A percentile compares a stretch with the other conserved stretches of the same genome.
Evolutionary conservation across 2,797 vertebrate species (phyloP).

Genomic region (Gephyroberyx darwinii): DNA sequence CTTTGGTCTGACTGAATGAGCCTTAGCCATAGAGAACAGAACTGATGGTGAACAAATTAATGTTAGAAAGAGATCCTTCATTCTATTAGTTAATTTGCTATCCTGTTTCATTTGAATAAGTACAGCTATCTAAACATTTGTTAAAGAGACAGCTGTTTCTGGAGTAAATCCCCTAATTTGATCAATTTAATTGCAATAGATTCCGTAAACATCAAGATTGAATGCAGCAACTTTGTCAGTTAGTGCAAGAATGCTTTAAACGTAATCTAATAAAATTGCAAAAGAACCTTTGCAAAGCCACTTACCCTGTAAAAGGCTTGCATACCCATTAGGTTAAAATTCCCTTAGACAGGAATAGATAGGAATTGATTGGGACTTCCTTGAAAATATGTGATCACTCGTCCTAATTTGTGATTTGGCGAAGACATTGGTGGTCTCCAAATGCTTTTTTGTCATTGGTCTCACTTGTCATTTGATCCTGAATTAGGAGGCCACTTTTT

Average conservation of each 20-base stretch:
- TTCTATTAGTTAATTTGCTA: conserved; percentile 81
- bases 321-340: conserved; percentile 81
- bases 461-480: conserved; percentile 78
- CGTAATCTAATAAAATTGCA: conserved; percentile 83
- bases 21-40: conserved; percentile 70
- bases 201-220: conserved; percentile 87
- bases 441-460: conserved; percentile 76
- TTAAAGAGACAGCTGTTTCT: conserved; percentile 81
- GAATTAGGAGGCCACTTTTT: conserved; percentile 70
- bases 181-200: conserved; percentile 86
- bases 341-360: conserved; percentile 80
- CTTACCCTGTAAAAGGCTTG: conserved; percentile 81
- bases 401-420: conserved; percentile 78
- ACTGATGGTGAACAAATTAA: conserved; percentile 78
- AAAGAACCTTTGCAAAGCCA: conserved; percentile 81
- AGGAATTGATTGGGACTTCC: conserved; percentile 84
- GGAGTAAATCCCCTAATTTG: conserved; percentile 82
- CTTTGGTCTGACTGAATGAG: conserved; percentile 18
- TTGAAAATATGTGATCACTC: conserved; percentile 82
- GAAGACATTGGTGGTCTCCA: conserved; percentile 76
- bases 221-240: conserved; percentile 84
- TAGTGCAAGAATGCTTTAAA: conserved; percentile 83
- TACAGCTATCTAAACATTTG: conserved; percentile 80
- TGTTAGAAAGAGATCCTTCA: conserved; percentile 78
- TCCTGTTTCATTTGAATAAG: conserved; percentile 82